Base-by-base conservation (phyloP, 2,113 vertebrate genomes). In the Nannobrachium achirus region DNA sequence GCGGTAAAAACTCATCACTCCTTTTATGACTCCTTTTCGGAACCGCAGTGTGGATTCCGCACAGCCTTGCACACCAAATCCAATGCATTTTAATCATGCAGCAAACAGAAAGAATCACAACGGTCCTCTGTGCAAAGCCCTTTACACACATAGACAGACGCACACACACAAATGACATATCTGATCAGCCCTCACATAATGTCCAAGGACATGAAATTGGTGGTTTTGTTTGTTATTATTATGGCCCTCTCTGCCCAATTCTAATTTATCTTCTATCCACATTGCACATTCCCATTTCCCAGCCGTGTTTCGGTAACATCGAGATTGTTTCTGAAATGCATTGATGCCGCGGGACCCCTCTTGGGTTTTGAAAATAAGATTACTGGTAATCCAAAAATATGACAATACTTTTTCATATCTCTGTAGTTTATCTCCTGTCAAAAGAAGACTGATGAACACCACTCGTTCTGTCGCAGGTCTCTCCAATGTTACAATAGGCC, bases 141-240 rank as follows among this genome's bases (percentile, higher is more conserved):
- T n/a, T 55, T 19, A 46, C 63, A 39, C 25, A 15, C 14, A 40
- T 5, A 2, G 3, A 33, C 25, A 2, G 3, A 33, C 25, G 3
- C 25, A 33, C 25, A 33, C 25, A 33, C 25, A 33, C 25, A 1
- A n/a, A n/a, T 25, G 20, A 25, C 4, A 25, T 4, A 25, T 1
- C 1, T 25, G n/a, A 33, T 33, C 25, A 25, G 20, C 20, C 20
- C 20, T 25, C 20, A 39, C 56, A 6, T n/a, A 52, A 75, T 8
- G 14, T 15, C n/a, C 48, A 16, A 15, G 8, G 8, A 52, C 7
- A 19, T 49, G 63, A 2, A 86, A 75, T 4, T 71, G 79, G 76
- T 33, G 76, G 71, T 76, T 56, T 48, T 33, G 25, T 46, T 46
- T 46, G 44, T 6, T 8, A 9, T 8, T 16, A 19, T 6, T 10